Conservation (phyloP, 2,113 vertebrate genomes). For the Addax nasomaculatus region DNA sequence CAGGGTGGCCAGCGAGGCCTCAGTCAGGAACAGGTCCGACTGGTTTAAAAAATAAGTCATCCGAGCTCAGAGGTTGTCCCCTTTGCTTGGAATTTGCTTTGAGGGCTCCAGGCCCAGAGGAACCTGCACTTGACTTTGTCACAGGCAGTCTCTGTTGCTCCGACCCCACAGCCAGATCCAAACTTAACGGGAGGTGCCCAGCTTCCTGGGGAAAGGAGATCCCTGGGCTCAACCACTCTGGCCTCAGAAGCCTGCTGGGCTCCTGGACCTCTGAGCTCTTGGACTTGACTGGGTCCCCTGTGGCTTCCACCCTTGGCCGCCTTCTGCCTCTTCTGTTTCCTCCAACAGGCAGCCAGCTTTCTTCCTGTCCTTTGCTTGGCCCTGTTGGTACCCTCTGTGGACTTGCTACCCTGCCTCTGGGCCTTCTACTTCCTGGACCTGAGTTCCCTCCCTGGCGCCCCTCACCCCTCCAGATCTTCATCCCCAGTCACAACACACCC, state of each 20-base stretch:
- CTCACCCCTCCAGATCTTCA: not conserved
- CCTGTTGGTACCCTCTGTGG: not conserved
- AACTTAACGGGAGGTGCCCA: fast-evolving
- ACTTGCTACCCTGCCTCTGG: not conserved
- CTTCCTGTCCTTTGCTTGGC: not conserved
- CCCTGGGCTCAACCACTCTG: not conserved
- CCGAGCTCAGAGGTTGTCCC: not conserved
- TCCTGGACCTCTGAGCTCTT: not conserved
- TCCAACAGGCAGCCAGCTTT: not conserved
- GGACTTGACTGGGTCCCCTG: not conserved
- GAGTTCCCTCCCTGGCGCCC: not conserved
- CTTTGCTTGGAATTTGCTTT: not conserved
- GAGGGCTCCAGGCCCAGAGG: too few species aligned
- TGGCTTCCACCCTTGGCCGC: not conserved
- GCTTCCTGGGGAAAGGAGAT: not conserved
- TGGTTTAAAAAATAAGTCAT: not conserved
- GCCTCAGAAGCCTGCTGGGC: not conserved
- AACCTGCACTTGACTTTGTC: not conserved
- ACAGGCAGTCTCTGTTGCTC: not conserved
- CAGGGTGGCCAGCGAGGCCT: not conserved
- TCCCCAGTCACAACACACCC: not conserved
- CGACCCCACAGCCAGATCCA: not conserved
- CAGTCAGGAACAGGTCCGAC: not conserved
- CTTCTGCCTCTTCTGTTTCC: not conserved
- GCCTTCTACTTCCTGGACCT: not conserved